Evolutionary conservation across 2,797 vertebrate genomes (phyloP).

Genomic region (Acestrorhynchus altus): DNA sequence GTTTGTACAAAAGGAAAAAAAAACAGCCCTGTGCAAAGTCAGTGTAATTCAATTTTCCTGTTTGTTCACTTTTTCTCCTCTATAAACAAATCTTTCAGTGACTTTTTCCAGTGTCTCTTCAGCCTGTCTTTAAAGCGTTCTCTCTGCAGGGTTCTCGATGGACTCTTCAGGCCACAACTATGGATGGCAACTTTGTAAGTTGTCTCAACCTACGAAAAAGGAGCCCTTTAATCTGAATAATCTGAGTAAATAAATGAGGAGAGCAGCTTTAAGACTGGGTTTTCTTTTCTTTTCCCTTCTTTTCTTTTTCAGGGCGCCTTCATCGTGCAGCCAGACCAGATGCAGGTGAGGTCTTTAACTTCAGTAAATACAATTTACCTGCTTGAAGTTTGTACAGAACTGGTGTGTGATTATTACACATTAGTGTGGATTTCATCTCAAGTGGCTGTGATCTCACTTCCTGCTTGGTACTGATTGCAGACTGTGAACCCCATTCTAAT

Average conservation of each 20-base stretch:
- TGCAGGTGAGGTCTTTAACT: slow-evolving; percentile 84
- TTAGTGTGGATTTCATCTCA: neutral
- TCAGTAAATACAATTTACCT: neutral
- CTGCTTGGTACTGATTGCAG: slow-evolving; percentile 68
- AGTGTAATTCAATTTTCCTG: no score
- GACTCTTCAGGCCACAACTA: slow-evolving; percentile 93
- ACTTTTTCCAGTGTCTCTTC: no score
- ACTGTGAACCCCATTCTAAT: slow-evolving; percentile 93
- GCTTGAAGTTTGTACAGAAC: neutral
- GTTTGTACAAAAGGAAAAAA: no score
- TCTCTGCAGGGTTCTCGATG: slow-evolving; percentile 92
- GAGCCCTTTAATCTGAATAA: neutral
- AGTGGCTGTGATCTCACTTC: slow-evolving; percentile 2
- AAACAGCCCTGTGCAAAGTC: no score
- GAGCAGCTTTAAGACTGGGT: neutral
- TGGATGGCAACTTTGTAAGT: slow-evolving; percentile 92
- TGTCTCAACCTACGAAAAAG: neutral
- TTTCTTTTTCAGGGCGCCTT: slow-evolving; percentile 78
- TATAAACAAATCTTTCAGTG: no score
- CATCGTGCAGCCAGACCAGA: slow-evolving; percentile 90
- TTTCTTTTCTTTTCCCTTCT: slow-evolving; percentile 34
- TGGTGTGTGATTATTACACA: neutral
- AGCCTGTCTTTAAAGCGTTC: neutral
- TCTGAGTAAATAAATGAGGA: neutral
- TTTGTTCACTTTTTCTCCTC: no score